Base-by-base conservation (phyloP, 2,113 vertebrate genomes). In the Emberiza fucata region DNA sequence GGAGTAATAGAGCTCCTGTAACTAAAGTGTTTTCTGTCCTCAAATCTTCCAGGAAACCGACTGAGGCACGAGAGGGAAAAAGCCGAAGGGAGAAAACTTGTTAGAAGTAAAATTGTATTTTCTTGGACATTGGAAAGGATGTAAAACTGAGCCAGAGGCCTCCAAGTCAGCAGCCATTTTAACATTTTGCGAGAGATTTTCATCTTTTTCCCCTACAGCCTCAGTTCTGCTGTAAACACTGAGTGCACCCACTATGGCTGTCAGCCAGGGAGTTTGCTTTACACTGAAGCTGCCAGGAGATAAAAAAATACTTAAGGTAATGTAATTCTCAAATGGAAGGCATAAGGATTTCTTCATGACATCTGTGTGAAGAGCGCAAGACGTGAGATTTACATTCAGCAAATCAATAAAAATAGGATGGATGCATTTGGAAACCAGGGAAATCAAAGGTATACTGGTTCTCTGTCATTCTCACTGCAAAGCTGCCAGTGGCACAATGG, bases 1-100 rank as follows among this genome's bases (percentile, higher is more conserved):
- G 93, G 53, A 89, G 97, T 93, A 97, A 97, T 3, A 60, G 97
- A 97, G 95, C 95, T 95, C 87, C 95, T 78, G 72, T 25, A 92
- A 93, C 84, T 59, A 96, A 97, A 97, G 59, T 42, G 95, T 50
- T 97, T 96, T 76, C 95, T 93, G 59, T 83, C 90, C 87, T 97
- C 77, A 48, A 48, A 87, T 96, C 92, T 96, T 96, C 75, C 70
- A 97, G 65, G 82, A 86, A 97, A 65, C 80, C 1, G 63, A 87
- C 17, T 48, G 92, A 93, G 80, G 92, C 90, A 88, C 18, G 31
- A 91, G 60, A 82, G 40, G 25, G 64, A 51, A 82, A 81, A 82
- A 70, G 88, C 93, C 82, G 3, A 54, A 35, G 90, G 95, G 80
- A 50, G 33, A 80, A 89, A 93, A 77, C 66, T 88, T 85, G 80